phyloP scores from a whole-genome alignment of 2,113 vertebrate species.

The Carlito syrichta region DNA sequence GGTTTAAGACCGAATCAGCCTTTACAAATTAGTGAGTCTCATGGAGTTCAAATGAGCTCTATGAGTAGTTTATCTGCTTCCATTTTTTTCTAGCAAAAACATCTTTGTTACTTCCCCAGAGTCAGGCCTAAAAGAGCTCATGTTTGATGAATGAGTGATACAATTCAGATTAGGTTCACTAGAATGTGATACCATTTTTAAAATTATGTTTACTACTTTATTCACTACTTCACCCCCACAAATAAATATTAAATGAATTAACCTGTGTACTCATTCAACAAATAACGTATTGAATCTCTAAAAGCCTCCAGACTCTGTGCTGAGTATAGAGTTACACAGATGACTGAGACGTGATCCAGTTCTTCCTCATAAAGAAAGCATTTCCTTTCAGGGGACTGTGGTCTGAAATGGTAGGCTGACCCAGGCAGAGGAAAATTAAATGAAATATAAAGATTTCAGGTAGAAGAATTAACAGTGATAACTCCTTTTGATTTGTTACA shows the following conservation, averaged over 20 bases:
- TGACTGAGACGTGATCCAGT: not conserved
- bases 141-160: not conserved
- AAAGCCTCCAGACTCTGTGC: not conserved
- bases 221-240: accelerated
- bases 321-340: not conserved
- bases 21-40: not conserved
- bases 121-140: not conserved
- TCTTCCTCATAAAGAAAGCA: not conserved
- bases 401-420: not conserved
- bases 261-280: not conserved
- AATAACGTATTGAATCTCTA: not conserved
- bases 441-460: not conserved
- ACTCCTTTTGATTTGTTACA: not conserved
- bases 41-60: not conserved
- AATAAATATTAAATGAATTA: not conserved
- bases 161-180: not conserved
- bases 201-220: not conserved
- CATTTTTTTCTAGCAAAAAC: not conserved
- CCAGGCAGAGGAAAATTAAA: not conserved
- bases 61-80: not conserved
- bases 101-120: not conserved
- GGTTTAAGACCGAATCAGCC: not conserved
- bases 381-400: not conserved
- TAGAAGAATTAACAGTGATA: not conserved
- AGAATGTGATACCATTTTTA: not conserved